Evolutionary conservation across 2,797 vertebrate species (phyloP), one percentile per base, ranked within the genome.

Genomic region (Valencia hispanica): DNA sequence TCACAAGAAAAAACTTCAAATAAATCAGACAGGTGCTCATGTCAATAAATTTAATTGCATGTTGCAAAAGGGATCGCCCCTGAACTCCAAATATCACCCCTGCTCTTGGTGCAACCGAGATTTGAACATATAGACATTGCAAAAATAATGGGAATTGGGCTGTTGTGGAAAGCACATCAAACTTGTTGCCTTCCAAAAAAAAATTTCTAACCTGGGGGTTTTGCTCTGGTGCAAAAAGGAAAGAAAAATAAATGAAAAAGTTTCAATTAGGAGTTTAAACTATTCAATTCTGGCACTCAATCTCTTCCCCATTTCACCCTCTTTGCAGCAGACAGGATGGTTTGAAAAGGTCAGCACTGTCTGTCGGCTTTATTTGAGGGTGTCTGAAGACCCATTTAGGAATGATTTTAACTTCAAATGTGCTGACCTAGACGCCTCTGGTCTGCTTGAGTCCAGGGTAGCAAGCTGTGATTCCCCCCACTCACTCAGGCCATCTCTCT

Each of bases 331-430:
- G 90, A 93, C 84, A n/a, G 82, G 83, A n/a, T n/a, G 61, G 86
- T 88, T 89, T 84, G 75, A 82, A 91, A 93, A 93, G 93, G 92
- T 93, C 93, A 91, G 86, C 12, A 78, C 82, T 93, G 91, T 92
- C 90, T 84, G 84, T 80, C 72, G 75, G 81, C 86, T 91, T 88
- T 83, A 88, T 90, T 87, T 82, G 88, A 92, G 79, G 79, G 78
- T 51, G 91, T 91, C 89, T 92, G 90, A 93, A 90, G 86, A 89
- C 84, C 88, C 89, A 88, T 93, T 93, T 93, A 90, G 84, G 89
- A 72, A 83, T 47, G 82, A 86, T 88, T 93, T 92, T 88, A 86
- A 90, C 89, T 91, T 92, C 80, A 88, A 84, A 92, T 89, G 83
- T 91, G 92, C 91, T 89, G 93, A 92, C 89, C 89, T 77, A 76